A percentile compares a stretch with the other conserved stretches of the same genome.
Evolutionary conservation across 2,113 vertebrate genomes (phyloP).

Genomic region (Colinus virginianus): DNA sequence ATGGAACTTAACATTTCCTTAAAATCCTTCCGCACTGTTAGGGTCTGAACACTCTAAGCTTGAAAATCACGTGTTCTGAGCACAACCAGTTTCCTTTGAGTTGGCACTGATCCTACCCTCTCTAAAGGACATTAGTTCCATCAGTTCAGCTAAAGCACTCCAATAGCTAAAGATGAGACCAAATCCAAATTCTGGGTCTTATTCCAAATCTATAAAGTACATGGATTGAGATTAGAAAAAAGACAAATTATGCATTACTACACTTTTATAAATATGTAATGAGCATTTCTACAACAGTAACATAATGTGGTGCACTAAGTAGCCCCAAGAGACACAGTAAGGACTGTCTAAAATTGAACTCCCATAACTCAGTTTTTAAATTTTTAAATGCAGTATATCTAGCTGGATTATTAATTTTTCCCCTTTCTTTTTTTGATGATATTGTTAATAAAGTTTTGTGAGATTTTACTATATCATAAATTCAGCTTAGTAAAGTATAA

Average conservation of each 20-base stretch:
- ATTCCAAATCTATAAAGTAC: not conserved
- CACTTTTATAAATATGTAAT: not conserved
- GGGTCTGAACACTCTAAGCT: not conserved
- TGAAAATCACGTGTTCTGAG: not conserved
- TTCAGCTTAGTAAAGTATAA: not conserved
- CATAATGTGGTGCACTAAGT: not conserved
- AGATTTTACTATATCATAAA: not conserved
- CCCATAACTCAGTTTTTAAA: not conserved
- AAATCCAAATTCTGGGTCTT: not conserved
- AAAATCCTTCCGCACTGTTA: not conserved
- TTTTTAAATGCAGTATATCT: not conserved
- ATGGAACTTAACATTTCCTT: not conserved
- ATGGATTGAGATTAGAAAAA: not conserved
- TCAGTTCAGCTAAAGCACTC: not conserved
- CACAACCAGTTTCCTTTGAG: not conserved
- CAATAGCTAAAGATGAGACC: not conserved
- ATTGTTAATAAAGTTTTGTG: not conserved
- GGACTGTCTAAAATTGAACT: not conserved
- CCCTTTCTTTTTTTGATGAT: not conserved
- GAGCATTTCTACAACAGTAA: not conserved
- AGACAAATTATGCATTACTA: not conserved
- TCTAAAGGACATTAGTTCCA: not conserved
- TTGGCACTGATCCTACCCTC: not conserved
- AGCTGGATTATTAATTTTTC: not conserved
- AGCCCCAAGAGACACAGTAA: not conserved